Conservation (phyloP, 1,140 invertebrate genomes). For the Pseudomyrmex flavicornis region DNA sequence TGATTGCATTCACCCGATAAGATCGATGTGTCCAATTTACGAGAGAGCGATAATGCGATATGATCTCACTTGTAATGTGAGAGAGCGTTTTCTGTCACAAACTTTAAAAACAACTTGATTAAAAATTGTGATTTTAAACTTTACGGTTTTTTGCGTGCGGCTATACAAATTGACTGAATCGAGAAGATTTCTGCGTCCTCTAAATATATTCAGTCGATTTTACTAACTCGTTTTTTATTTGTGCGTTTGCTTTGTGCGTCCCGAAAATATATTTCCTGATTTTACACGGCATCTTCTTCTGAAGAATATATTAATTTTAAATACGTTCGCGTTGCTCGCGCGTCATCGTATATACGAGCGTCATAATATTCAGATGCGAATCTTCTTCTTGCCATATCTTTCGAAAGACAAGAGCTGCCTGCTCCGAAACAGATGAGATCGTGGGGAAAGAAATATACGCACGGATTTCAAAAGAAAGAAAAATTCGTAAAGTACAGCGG, state of each 20-base stretch:
- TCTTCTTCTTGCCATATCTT: constrained; percentile 42
- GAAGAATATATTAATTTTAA: too few species aligned
- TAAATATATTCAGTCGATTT: constrained; percentile 1
- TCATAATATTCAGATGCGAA: constrained; percentile 72
- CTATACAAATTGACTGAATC: not conserved
- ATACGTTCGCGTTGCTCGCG: constrained; percentile 14
- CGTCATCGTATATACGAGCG: constrained; percentile 58
- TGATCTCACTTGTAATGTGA: not conserved
- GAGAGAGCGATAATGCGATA: not conserved
- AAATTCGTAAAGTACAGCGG: not conserved
- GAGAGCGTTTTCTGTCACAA: too few species aligned
- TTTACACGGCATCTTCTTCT: not conserved
- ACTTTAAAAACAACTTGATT: not conserved
- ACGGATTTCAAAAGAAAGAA: not conserved
- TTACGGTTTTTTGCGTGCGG: not conserved
- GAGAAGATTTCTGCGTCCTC: not conserved
- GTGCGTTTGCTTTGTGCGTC: constrained; percentile 1
- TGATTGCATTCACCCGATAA: not conserved
- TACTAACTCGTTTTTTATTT: not conserved
- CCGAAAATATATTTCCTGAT: constrained; percentile 6
- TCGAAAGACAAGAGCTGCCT: constrained; percentile 31
- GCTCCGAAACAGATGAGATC: constrained; percentile 4
- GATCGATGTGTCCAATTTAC: not conserved
- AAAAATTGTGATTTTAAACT: not conserved
- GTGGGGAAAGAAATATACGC: not conserved